A percentile compares a stretch with the other conserved stretches of the same genome.
Conservation (phyloP, 2,888 invertebrate genomes). For the Lypha dubia region DNA sequence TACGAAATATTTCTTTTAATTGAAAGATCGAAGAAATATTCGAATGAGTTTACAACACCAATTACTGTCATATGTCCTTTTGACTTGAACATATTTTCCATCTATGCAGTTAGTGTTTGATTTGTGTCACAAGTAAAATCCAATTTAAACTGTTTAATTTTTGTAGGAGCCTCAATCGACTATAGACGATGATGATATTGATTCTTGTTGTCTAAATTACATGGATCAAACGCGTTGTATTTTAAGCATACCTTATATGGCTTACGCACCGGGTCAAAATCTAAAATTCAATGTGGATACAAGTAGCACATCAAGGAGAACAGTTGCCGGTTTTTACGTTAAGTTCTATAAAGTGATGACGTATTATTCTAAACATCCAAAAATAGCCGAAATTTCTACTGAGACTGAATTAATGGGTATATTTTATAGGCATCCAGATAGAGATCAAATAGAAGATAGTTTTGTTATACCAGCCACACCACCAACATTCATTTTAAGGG, state of each 20-base stretch:
- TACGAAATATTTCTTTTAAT: neutral
- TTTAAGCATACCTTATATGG: neutral
- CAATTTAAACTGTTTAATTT: neutral
- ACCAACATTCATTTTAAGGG: neutral
- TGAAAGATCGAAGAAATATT: neutral
- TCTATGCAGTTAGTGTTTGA: neutral
- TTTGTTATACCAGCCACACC: neutral
- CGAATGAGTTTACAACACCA: neutral
- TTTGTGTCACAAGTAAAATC: neutral
- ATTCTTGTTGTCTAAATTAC: neutral
- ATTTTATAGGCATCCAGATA: neutral
- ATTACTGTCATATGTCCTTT: neutral
- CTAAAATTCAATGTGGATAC: neutral
- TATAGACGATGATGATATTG: neutral
- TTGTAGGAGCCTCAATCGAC: neutral
- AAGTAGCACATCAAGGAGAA: neutral
- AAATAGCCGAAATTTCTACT: neutral
- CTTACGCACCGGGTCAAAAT: neutral
- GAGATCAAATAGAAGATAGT: neutral
- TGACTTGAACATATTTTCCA: neutral
- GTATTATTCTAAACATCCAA: neutral
- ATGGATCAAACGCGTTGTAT: neutral
- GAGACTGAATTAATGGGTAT: neutral
- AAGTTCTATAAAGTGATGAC: neutral
- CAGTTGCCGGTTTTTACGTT: neutral